These are phyloP conservation scores for Urocitellus parryii DNA, from an alignment of 2,113 vertebrate species.

Conservation along the genomic window DNA sequence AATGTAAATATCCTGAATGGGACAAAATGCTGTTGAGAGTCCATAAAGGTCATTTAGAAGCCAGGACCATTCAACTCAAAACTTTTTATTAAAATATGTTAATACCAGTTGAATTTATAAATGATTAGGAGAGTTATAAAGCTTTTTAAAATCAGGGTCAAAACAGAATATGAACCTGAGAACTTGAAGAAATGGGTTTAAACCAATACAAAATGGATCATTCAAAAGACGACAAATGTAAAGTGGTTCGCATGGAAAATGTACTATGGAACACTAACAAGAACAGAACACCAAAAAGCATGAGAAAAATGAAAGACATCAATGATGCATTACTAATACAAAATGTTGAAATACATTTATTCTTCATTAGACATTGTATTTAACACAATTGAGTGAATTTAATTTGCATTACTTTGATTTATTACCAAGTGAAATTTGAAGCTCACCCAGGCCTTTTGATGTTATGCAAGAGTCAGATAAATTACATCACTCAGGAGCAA, in stretches of 20 bases:
- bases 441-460: neutral
- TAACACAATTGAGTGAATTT: conserved; percentile 35
- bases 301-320: neutral
- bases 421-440: conserved; percentile 24
- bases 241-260: neutral
- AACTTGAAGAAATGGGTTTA: neutral
- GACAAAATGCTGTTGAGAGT: neutral
- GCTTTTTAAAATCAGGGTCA: neutral
- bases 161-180: neutral
- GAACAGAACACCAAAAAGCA: neutral
- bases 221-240: neutral
- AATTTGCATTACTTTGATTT: neutral
- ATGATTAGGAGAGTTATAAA: neutral
- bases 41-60: neutral
- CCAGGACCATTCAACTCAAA: neutral
- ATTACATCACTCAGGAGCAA: neutral
- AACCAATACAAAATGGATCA: neutral
- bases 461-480: conserved; percentile 26
- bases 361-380: conserved; percentile 4
- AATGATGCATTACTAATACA: neutral
- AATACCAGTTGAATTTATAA: neutral
- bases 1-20: neutral
- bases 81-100: neutral
- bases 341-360: neutral
- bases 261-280: neutral